These are phyloP conservation scores for Chondrilla cf. caribensis DNA, from an alignment of 37 sponge, comb jelly and placozoan genomes.

Conservation along the genomic window DNA sequence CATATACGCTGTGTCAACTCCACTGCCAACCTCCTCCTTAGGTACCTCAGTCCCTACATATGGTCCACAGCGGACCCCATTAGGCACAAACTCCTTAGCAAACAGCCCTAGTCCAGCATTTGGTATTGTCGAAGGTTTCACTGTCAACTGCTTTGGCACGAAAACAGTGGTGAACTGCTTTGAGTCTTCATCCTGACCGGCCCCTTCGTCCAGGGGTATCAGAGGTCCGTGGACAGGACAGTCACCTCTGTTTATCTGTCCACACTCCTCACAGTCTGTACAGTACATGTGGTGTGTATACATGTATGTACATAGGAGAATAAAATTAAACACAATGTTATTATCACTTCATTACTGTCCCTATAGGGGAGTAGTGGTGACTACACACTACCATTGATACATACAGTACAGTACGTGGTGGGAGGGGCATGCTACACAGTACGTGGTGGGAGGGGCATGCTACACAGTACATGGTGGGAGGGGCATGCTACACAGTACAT, in stretches of 20 bases:
- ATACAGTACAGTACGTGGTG: no score
- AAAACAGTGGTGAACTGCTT: conserved; percentile 34
- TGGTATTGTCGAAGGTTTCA: conserved; percentile 51
- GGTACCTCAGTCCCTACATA: conserved; percentile 47
- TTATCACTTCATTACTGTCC: no score
- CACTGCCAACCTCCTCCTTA: conserved; percentile 26
- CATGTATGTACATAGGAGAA: no score
- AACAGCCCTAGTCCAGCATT: conserved; percentile 70
- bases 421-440: no score
- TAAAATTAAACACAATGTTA: no score
- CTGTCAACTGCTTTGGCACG: conserved; percentile 63
- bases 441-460: no score
- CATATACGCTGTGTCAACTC: conserved; percentile 53
- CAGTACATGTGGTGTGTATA: background rate
- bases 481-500: no score
- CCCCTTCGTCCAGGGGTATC: conserved; percentile 27
- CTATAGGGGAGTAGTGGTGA: no score
- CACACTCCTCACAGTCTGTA: conserved; percentile 67
- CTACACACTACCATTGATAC: no score
- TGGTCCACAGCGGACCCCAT: conserved; percentile 56
- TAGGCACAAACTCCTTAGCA: conserved; percentile 48
- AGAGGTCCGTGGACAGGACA: conserved; percentile 58
- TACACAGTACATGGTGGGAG: no score
- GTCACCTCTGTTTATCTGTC: conserved; percentile 44
- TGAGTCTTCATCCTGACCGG: conserved; percentile 45